A percentile compares a stretch with the other conserved stretches of the same genome.
Conservation (phyloP, 1,140 invertebrate genomes). For the Magallana gigas region DNA sequence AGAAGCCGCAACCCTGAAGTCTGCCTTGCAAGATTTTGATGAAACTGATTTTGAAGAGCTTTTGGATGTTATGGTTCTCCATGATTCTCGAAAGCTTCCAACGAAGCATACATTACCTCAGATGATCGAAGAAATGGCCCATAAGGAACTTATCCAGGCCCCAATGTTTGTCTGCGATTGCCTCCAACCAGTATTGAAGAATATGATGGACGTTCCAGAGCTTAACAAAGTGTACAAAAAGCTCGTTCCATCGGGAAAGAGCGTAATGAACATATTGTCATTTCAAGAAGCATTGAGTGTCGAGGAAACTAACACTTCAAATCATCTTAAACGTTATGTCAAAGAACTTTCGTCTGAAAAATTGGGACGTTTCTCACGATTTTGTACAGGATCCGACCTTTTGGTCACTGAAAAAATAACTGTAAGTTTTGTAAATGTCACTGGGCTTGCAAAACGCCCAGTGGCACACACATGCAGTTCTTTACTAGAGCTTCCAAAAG, state of each 20-base stretch:
- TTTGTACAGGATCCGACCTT: constrained; percentile 49
- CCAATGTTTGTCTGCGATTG: constrained; percentile 47
- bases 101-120: constrained; percentile 17
- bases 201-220: background rate
- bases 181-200: constrained; percentile 11
- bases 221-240: background rate
- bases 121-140: constrained; percentile 39
- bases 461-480: constrained; percentile 37
- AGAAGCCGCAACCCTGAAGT: constrained; percentile 18
- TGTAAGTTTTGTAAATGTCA: constrained; percentile 15
- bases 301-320: background rate
- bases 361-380: constrained; percentile 37
- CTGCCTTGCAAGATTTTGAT: constrained; percentile 1
- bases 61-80: background rate
- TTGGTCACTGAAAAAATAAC: constrained; percentile 4
- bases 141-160: constrained; percentile 37
- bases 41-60: constrained; percentile 38
- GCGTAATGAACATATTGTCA: background rate
- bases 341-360: constrained; percentile 20
- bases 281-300: background rate
- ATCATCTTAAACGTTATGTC: constrained; percentile 36
- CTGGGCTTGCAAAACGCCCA: constrained; percentile 9
- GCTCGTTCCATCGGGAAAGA: background rate
- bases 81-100: constrained; percentile 30
- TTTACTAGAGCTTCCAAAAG: constrained; percentile 11